phyloP scores from a whole-genome alignment of 1,140 invertebrate genomes.

The Galleria mellonella region DNA sequence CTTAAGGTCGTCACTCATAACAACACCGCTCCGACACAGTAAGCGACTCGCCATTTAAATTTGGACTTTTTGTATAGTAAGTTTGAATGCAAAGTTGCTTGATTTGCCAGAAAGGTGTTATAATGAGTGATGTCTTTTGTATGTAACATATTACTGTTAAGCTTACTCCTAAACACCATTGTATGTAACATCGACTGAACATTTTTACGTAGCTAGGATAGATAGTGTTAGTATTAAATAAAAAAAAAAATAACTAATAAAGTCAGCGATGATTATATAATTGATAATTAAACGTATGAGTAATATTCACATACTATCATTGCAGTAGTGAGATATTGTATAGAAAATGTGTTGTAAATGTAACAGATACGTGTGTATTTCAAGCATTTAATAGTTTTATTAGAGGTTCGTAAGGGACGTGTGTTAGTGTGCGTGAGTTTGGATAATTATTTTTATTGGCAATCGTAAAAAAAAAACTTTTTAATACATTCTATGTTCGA shows the following conservation, averaged over 20 bases:
- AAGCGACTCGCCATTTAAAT: no score
- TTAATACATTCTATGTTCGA: conserved; percentile 21
- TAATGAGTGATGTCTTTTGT: no score
- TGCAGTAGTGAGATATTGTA: conserved; percentile 43
- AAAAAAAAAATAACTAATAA: conserved; percentile 23
- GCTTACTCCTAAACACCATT: conserved; percentile 62
- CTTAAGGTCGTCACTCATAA: no score
- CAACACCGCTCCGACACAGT: no score
- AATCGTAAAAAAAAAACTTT: conserved; percentile 6
- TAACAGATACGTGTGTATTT: conserved; percentile 43
- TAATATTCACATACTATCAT: conserved; percentile 28
- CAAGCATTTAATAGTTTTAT: conserved; percentile 61
- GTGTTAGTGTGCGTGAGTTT: conserved; percentile 55
- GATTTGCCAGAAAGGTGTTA: no score
- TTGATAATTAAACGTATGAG: conserved; percentile 18
- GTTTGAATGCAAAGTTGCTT: no score
- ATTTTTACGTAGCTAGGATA: conserved; percentile 66
- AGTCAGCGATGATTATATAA: conserved; percentile 26
- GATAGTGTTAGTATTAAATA: conserved; percentile 35
- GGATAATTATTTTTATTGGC: conserved; percentile 18
- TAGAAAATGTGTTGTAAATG: conserved; percentile 40
- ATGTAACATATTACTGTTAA: conserved; percentile 33
- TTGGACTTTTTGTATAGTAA: no score
- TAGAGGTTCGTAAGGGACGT: conserved; percentile 34
- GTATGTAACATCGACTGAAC: conserved; percentile 73